A percentile compares a stretch with the other conserved stretches of the same genome.
phyloP scores from a whole-genome alignment of 1,140 invertebrate species.

The Goniozus legneri region DNA sequence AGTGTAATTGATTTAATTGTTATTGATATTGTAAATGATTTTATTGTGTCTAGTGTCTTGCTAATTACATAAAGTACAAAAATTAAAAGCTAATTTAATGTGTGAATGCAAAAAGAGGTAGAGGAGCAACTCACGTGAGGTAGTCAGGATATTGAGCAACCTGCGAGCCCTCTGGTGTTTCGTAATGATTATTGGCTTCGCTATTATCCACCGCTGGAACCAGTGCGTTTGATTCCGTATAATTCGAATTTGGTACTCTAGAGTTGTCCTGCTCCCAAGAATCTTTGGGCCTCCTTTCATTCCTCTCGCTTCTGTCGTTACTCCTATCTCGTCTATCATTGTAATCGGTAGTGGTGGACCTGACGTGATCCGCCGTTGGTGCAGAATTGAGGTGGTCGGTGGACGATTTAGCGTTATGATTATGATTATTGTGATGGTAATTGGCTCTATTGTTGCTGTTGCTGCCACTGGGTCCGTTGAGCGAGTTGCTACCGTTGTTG shows the following conservation, averaged over 20 bases:
- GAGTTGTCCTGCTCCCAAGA: neutral
- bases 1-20: no score
- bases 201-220: no score
- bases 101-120: no score
- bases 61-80: no score
- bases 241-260: neutral
- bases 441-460: neutral
- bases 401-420: slow-evolving; percentile 10
- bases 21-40: no score
- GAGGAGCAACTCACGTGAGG: slow-evolving; percentile 51
- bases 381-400: neutral
- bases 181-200: neutral
- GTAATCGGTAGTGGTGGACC: slow-evolving; percentile 1
- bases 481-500: no score
- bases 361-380: neutral
- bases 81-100: no score
- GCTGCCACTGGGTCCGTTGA: no score
- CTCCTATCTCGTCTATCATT: slow-evolving; percentile 2
- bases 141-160: slow-evolving; percentile 54
- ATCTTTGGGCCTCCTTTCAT: neutral
- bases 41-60: no score
- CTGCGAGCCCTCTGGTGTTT: slow-evolving; percentile 18
- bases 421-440: slow-evolving; percentile 14
- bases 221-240: no score
- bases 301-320: slow-evolving; percentile 4